A percentile compares a stretch with the other conserved stretches of the same genome.
These are phyloP conservation scores for Drosophila leonis DNA, from an alignment of 2,888 invertebrate genomes.

Conservation along the genomic window DNA sequence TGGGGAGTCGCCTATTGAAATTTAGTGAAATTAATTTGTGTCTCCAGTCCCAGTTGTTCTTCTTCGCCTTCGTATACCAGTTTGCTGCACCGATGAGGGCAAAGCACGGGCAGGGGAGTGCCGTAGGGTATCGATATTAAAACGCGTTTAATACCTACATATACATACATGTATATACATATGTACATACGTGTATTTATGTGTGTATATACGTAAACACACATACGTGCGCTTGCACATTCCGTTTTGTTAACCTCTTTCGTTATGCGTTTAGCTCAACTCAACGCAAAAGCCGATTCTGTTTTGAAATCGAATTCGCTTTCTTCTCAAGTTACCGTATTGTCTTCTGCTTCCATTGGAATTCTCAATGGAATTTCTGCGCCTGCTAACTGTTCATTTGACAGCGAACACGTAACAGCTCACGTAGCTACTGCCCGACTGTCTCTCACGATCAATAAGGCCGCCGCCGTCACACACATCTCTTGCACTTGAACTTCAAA, in stretches of 20 bases:
- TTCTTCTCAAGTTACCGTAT: constrained; percentile 60
- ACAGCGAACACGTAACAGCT: constrained; percentile 39
- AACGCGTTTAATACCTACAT: constrained; percentile 75
- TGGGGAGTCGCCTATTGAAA: constrained; percentile 37
- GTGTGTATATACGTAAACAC: constrained; percentile 21
- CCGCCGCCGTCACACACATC: constrained; percentile 1
- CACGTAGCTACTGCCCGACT: constrained; percentile 36
- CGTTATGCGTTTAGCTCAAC: constrained; percentile 66
- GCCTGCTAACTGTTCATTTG: constrained; percentile 39
- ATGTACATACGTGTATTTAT: neutral
- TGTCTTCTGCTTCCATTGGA: constrained; percentile 27
- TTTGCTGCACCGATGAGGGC: constrained; percentile 38
- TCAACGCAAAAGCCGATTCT: constrained; percentile 52
- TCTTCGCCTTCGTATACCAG: constrained; percentile 64
- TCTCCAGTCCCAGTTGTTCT: constrained; percentile 45
- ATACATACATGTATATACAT: constrained; percentile 19
- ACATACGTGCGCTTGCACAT: constrained; percentile 67
- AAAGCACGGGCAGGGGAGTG: constrained; percentile 18
- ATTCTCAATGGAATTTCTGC: constrained; percentile 64
- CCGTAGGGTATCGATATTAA: constrained; percentile 56
- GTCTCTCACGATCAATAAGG: constrained; percentile 30
- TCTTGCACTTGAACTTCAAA: constrained; percentile 53
- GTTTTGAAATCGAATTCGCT: constrained; percentile 78
- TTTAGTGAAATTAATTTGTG: constrained; percentile 63
- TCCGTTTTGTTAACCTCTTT: constrained; percentile 79